Percentiles rank a stretch among this genome's conserved stretches.
Evolutionary conservation across 1,140 invertebrate genomes (phyloP).

Genomic region (Cydia fagiglandana): DNA sequence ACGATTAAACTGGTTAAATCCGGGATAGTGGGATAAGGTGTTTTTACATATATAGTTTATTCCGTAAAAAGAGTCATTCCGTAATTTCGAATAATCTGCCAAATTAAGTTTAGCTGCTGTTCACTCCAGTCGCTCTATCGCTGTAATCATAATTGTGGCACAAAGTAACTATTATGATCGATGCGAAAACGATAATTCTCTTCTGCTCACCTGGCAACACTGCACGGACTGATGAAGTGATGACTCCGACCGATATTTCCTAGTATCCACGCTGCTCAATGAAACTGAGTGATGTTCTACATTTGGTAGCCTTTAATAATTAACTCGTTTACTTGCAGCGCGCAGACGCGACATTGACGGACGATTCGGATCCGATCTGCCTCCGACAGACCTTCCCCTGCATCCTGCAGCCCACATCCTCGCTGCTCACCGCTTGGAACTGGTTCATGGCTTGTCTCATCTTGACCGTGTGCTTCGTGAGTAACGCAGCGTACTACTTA

Average conservation of each 20-base stretch:
- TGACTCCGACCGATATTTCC: slow-evolving; percentile 62
- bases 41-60: not conserved
- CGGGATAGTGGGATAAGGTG: not conserved
- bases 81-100: not conserved
- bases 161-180: no score
- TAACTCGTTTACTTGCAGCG: slow-evolving; percentile 40
- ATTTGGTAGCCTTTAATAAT: no score
- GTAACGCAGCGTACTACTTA: no score
- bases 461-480: slow-evolving; percentile 53
- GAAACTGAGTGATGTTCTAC: slow-evolving; percentile 50
- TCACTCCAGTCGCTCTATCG: no score
- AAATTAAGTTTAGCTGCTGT: no score
- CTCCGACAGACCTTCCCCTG: slow-evolving; percentile 63
- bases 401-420: slow-evolving; percentile 62
- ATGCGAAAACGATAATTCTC: no score
- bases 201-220: no score
- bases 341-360: slow-evolving; percentile 51
- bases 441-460: slow-evolving; percentile 51
- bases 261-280: slow-evolving; percentile 59
- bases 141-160: no score
- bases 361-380: slow-evolving; percentile 65
- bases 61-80: not conserved
- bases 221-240: no score
- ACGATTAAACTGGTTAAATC: no score
- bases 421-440: slow-evolving; percentile 56